Evolutionary conservation across 2,113 vertebrate genomes (phyloP).

Genomic region (Tetraodon nigroviridis): DNA sequence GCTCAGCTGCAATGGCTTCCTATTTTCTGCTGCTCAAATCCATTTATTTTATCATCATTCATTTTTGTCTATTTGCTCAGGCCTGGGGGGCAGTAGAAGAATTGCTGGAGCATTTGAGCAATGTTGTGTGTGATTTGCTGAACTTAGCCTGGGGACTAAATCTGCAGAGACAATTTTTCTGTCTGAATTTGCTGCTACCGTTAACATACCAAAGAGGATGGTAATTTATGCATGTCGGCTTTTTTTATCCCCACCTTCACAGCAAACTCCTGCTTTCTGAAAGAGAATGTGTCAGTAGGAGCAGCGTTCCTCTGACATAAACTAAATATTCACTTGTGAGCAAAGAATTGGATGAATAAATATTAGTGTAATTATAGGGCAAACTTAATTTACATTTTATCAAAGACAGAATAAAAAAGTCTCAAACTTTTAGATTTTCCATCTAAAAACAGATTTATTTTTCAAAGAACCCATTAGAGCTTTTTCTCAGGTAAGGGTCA

Average conservation of each 20-base stretch:
- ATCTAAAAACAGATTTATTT: too few relatives aligned
- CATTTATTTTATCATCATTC: slow-evolving; percentile 53
- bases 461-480: too few relatives aligned
- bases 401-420: not conserved
- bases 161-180: slow-evolving; percentile 39
- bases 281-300: slow-evolving; percentile 18
- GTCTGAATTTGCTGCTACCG: slow-evolving; percentile 35
- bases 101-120: slow-evolving; percentile 35
- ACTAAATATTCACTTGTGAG: not conserved
- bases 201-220: slow-evolving; percentile 35
- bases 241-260: slow-evolving; percentile 33
- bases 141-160: slow-evolving; percentile 42
- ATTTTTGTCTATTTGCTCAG: slow-evolving; percentile 46
- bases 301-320: not conserved
- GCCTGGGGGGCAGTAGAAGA: slow-evolving; percentile 4
- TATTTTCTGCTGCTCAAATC: slow-evolving; percentile 20
- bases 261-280: not conserved
- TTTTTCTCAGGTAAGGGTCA: not conserved
- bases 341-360: not conserved
- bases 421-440: not conserved
- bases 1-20: slow-evolving; percentile 21
- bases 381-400: not conserved
- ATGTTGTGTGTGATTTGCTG: slow-evolving; percentile 48
- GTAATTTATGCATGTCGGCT: slow-evolving; percentile 41
- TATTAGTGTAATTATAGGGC: not conserved